phyloP scores from a whole-genome alignment of 2,113 vertebrate genomes.

The Terrapene triunguis region DNA sequence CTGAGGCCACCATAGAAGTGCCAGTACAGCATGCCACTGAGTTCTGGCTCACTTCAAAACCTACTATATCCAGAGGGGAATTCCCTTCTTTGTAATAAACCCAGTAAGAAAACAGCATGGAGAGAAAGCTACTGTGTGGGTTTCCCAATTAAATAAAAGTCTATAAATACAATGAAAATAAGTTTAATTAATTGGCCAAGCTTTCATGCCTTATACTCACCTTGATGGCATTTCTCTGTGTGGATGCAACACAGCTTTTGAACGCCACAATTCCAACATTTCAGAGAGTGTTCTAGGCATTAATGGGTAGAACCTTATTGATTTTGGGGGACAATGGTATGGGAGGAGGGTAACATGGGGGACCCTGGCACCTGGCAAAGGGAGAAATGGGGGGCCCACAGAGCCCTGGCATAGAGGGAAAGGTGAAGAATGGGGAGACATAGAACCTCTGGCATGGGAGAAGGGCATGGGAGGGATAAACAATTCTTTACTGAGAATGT shows the following conservation, averaged over 20 bases:
- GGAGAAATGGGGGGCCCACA: background rate
- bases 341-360: background rate
- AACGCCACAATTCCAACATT: background rate
- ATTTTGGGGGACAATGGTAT: background rate
- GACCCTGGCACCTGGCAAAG: background rate
- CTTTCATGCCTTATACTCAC: background rate
- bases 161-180: background rate
- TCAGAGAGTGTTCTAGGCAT: background rate
- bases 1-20: background rate
- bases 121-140: background rate
- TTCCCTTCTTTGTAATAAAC: background rate
- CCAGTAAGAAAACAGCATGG: background rate
- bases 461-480: background rate
- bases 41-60: background rate
- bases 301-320: background rate
- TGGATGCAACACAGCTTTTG: background rate
- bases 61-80: background rate
- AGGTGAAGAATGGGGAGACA: background rate
- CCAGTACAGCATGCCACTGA: background rate
- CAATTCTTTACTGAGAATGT: background rate
- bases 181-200: background rate
- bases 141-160: background rate
- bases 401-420: background rate
- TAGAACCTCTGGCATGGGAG: background rate
- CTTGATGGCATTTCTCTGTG: background rate